Percentiles rank a stretch among this genome's conserved stretches.
Conservation (phyloP, 1,140 invertebrate species). For the Onthophagus taurus region DNA sequence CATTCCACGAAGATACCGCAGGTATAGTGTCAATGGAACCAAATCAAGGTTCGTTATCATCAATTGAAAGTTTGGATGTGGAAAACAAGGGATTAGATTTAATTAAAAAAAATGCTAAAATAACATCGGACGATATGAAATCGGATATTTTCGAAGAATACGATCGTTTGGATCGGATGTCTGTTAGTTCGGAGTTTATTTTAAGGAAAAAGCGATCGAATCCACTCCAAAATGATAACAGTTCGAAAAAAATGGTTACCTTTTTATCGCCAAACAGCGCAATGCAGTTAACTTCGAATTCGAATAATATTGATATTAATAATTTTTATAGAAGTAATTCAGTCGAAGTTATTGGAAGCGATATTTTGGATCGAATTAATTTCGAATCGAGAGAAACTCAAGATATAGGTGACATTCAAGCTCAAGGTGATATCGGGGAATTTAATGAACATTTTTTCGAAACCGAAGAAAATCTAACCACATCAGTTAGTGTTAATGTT, state of each 20-base stretch:
- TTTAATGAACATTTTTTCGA: not conserved
- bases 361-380: not conserved
- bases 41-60: not conserved
- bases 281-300: too few species aligned
- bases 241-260: too few species aligned
- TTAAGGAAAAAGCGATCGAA: not conserved
- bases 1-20: constrained; percentile 2
- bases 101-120: not conserved
- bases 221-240: not conserved
- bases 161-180: constrained; percentile 1
- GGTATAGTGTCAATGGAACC: not conserved
- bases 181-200: constrained; percentile 2
- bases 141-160: constrained; percentile 6
- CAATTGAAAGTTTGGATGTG: not conserved
- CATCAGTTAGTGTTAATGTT: constrained; percentile 2
- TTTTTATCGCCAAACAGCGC: too few species aligned
- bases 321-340: constrained; percentile 1
- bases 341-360: not conserved
- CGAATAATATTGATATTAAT: not conserved
- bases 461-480: not conserved
- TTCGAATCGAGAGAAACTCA: not conserved
- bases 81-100: not conserved
- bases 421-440: constrained; percentile 1
- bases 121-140: constrained; percentile 2
- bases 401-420: not conserved